phyloP scores from a whole-genome alignment of 1,140 invertebrate species.

The Eupristina koningsbergeri region DNA sequence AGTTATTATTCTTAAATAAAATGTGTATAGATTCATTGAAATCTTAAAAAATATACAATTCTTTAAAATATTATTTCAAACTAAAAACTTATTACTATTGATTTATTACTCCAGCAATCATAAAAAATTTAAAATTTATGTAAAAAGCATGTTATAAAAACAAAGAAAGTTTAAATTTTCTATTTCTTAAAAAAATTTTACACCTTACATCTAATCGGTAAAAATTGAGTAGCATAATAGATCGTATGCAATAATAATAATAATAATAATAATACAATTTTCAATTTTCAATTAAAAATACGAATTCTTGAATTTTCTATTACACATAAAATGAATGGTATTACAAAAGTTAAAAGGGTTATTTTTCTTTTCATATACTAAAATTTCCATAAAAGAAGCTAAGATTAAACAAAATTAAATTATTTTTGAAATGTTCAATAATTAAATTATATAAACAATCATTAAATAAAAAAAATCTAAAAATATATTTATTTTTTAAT shows the following conservation, averaged over 20 bases:
- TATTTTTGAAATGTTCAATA: slow-evolving; percentile 24
- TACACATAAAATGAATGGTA: background rate
- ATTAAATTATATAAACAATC: no score
- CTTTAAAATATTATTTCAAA: background rate
- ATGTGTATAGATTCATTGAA: slow-evolving; percentile 14
- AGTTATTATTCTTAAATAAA: slow-evolving; percentile 33
- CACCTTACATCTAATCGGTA: slow-evolving; percentile 15
- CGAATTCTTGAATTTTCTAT: background rate
- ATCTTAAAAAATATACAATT: slow-evolving; percentile 45
- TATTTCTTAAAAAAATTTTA: background rate
- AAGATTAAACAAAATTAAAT: background rate
- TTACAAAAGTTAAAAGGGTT: background rate
- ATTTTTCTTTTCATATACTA: background rate
- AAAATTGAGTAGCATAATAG: background rate
- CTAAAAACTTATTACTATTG: slow-evolving; percentile 18
- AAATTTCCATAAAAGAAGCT: background rate
- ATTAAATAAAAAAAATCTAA: no score
- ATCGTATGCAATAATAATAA: background rate
- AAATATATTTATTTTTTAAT: no score
- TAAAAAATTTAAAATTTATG: slow-evolving; percentile 10
- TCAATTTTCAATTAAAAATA: background rate
- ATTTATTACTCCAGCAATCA: background rate
- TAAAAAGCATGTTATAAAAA: no score
- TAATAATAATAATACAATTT: background rate
- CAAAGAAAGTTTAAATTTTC: slow-evolving; percentile 14